Evolutionary conservation across 2,888 invertebrate species (phyloP), one percentile per base, ranked within the genome.

Genomic region (Antheraea yamamai): DNA sequence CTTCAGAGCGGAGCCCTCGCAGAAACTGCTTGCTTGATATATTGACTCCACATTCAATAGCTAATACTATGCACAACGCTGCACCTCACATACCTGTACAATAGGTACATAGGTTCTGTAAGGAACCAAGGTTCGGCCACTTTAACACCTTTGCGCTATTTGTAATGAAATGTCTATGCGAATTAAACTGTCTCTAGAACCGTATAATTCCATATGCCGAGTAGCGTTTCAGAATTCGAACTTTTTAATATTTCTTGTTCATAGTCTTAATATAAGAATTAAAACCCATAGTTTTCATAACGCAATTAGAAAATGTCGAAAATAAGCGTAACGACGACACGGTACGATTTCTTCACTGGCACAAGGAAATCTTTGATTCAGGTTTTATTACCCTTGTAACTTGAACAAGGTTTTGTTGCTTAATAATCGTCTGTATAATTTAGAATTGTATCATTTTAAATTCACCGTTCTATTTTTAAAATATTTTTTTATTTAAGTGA

Each of bases 381-480:
- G 68, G 61, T 72, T 66, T 72, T 66, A 8, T 68, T 61, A 68
- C 73, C 75, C 75, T 75, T 75, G 75, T n/a, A n/a, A 75, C 55
- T 18, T 58, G 58, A n/a, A 70, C 73, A 75, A 75, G 75, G 75
- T 73, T 75, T 73, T 75, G 39, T 75, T 73, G 70, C 58, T 35
- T 73, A 73, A 73, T 73, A 20, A 35, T 68, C 58, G 26, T 26
- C 30, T 61, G 30, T 72, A 75, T 70, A 64, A 72, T 76, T 75
- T 74, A 73, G 47, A 68, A 75, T 66, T 77, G 64, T 75, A 52
- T 4, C 52, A 74, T 47, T n/a, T 8, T 66, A 6, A 30, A 66
- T 66, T 16, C 16, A 66, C 26, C 14, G 16, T 30, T 66, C 64
- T 30, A 16, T 66, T 30, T 16, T 30, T 66, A 16, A 12, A 61